Percentiles rank a stretch among this genome's conserved stretches.
Evolutionary conservation across 2,113 vertebrate species (phyloP).

Genomic region (Hydrolagus affinis): DNA sequence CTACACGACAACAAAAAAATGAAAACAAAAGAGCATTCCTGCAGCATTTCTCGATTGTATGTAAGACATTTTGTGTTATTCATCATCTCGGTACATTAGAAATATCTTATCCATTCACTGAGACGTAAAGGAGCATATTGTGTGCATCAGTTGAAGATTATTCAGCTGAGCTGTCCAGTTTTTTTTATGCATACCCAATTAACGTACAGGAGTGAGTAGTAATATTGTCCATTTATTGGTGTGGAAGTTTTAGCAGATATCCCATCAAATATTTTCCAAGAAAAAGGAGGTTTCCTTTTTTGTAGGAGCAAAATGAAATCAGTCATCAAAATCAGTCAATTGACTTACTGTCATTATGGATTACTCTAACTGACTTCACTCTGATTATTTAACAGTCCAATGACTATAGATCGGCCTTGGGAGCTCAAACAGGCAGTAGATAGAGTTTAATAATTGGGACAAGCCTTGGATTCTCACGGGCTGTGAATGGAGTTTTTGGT

Average conservation of each 20-base stretch:
- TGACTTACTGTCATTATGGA: background rate
- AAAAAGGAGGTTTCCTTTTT: background rate
- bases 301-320: background rate
- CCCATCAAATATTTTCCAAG: background rate
- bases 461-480: background rate
- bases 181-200: background rate
- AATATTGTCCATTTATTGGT: background rate
- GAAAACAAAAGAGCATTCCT: background rate
- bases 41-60: background rate
- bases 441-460: conserved; percentile 4
- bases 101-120: background rate
- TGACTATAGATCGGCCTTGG: background rate
- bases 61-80: background rate
- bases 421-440: background rate
- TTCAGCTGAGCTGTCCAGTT: background rate
- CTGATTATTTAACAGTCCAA: conserved; percentile 5
- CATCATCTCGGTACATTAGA: too few species aligned
- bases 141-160: background rate
- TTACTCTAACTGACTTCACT: background rate
- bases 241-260: background rate
- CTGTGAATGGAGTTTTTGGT: background rate
- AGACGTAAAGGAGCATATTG: background rate
- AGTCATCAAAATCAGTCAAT: background rate
- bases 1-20: background rate
- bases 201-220: background rate